These are phyloP conservation scores for Oegoconia quadripuncta DNA, from an alignment of 2,888 invertebrate genomes.

Conservation along the genomic window DNA sequence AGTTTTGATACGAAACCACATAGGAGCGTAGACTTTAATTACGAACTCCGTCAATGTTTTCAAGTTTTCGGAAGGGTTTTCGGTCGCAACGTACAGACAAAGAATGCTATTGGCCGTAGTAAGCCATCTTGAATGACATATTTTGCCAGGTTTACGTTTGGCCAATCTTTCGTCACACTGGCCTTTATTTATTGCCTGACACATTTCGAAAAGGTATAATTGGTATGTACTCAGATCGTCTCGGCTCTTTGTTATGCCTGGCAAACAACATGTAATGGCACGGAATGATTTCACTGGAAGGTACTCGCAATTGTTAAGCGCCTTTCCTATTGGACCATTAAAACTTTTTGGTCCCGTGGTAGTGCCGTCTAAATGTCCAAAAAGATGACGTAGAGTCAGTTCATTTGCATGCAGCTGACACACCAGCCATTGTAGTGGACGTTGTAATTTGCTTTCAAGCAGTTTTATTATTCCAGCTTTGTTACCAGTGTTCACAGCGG, in stretches of 20 bases:
- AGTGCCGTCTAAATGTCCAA: constrained; percentile 17
- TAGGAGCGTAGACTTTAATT: constrained; percentile 2
- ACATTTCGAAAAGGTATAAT: constrained; percentile 12
- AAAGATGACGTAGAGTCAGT: constrained; percentile 18
- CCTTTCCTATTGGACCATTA: constrained; percentile 17
- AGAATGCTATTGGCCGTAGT: constrained; percentile 20
- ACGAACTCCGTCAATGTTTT: background rate
- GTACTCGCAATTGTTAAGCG: constrained; percentile 16
- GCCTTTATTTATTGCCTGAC: constrained; percentile 9
- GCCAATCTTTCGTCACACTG: constrained; percentile 11
- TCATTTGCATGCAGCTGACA: constrained; percentile 20
- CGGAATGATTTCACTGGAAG: background rate
- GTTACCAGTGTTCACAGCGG: constrained; percentile 17
- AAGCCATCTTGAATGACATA: constrained; percentile 18
- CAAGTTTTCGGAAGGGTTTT: background rate
- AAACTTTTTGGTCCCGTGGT: constrained; percentile 20
- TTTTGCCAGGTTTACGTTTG: constrained; percentile 15
- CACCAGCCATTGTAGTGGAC: constrained; percentile 21
- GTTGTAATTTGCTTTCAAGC: constrained; percentile 17
- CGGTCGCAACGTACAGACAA: constrained; percentile 14
- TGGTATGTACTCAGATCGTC: constrained; percentile 15
- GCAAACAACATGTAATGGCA: background rate
- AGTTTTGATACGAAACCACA: constrained; percentile 1
- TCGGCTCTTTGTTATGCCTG: background rate
- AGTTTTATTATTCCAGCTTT: constrained; percentile 20